A percentile compares a stretch with the other conserved stretches of the same genome.
Evolutionary conservation across 2,113 vertebrate species (phyloP).

Genomic region (Mormyrus lacerda): DNA sequence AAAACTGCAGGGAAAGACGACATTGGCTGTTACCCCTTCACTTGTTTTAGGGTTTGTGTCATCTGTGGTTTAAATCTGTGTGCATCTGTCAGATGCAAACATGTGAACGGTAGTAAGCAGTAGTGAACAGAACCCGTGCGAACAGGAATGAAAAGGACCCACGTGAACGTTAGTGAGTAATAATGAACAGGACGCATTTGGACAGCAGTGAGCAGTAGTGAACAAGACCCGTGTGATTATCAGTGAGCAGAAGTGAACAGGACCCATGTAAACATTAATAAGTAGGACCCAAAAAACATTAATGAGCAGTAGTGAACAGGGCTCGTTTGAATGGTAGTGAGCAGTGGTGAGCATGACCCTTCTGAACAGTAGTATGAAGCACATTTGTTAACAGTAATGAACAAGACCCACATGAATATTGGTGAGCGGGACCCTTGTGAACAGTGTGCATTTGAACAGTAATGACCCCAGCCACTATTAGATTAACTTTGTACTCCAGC

Average conservation of each 20-base stretch:
- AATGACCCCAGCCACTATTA: not conserved
- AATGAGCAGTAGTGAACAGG: not conserved
- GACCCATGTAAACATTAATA: not conserved
- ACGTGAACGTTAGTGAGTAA: not conserved
- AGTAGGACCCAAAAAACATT: no score
- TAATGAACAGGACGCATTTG: not conserved
- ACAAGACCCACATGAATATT: not conserved
- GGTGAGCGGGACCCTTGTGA: not conserved
- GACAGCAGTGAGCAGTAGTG: not conserved
- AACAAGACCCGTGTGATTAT: not conserved
- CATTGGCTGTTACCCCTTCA: not conserved
- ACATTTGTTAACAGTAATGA: not conserved
- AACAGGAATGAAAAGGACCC: not conserved
- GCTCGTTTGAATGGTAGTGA: not conserved
- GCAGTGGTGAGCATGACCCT: not conserved
- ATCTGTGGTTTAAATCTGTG: slow-evolving; percentile 17
- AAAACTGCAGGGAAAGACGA: not conserved
- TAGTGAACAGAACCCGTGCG: not conserved
- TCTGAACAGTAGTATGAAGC: not conserved
- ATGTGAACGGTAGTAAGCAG: not conserved
- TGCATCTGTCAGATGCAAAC: not conserved
- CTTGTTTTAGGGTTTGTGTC: not conserved
- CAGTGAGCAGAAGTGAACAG: not conserved
- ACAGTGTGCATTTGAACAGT: not conserved
- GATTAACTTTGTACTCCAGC: not conserved